phyloP scores from a whole-genome alignment of 2,797 vertebrate species.

The Tokudaia tokunoshimensis region DNA sequence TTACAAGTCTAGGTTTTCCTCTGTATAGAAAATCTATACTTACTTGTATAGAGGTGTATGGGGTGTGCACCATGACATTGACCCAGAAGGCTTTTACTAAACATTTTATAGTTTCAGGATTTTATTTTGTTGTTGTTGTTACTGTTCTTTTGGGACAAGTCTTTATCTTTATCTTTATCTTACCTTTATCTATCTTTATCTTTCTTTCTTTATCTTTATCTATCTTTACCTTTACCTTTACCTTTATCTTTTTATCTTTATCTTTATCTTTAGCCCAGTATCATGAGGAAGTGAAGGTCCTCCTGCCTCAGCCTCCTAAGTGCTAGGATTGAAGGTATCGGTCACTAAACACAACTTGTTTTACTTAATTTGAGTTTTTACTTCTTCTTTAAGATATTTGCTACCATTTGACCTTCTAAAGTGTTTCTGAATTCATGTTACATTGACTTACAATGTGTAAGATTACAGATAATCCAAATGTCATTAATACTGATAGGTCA shows the following conservation, averaged over 20 bases:
- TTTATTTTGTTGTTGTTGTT: background rate
- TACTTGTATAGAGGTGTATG: accelerated
- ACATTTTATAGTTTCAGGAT: background rate
- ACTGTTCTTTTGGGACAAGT: background rate
- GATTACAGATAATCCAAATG: background rate
- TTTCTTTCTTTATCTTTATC: background rate
- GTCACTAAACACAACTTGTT: background rate
- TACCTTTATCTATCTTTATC: background rate
- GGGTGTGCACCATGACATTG: background rate
- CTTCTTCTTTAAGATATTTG: background rate
- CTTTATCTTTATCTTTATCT: background rate
- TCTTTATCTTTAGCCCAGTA: background rate
- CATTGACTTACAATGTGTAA: background rate
- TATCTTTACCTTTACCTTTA: no score
- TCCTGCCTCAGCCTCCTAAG: background rate
- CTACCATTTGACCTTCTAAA: background rate
- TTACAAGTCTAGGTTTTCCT: background rate
- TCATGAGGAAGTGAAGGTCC: no score
- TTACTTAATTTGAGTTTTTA: background rate
- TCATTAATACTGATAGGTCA: background rate
- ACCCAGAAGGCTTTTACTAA: background rate
- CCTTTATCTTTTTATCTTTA: no score
- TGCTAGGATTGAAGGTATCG: no score
- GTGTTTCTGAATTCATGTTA: background rate
- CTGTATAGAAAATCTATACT: background rate